Evolutionary conservation across 2,888 invertebrate genomes (phyloP).

Genomic region (Arge pagana): DNA sequence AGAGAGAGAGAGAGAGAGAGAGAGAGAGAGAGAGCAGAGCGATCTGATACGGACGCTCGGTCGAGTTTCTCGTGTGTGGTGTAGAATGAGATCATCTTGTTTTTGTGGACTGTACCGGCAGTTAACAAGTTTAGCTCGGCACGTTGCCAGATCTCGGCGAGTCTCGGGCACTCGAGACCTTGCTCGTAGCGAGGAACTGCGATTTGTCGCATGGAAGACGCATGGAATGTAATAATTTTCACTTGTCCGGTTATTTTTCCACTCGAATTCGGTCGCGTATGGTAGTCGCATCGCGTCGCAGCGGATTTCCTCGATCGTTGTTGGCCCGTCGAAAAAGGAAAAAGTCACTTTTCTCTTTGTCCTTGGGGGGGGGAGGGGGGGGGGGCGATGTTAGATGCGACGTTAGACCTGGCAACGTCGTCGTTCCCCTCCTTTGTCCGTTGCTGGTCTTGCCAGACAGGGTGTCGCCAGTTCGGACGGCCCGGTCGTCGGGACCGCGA

Average conservation of each 20-base stretch:
- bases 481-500: constrained; percentile 64
- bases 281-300: too few species aligned
- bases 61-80: constrained; percentile 31
- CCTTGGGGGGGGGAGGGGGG: constrained; percentile 45
- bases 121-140: constrained; percentile 56
- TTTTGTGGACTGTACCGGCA: constrained; percentile 57
- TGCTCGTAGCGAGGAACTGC: not conserved
- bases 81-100: constrained; percentile 57
- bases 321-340: too few species aligned
- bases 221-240: not conserved
- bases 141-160: constrained; percentile 48
- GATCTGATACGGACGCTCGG: constrained; percentile 9
- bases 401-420: constrained; percentile 38
- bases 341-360: constrained; percentile 43
- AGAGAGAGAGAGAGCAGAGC: constrained; percentile 5
- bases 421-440: constrained; percentile 57
- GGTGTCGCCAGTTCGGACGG: constrained; percentile 88
- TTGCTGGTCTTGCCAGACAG: constrained; percentile 85
- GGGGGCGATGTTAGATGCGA: constrained; percentile 43
- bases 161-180: constrained; percentile 36
- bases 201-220: not conserved
- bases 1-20: constrained; percentile 4
- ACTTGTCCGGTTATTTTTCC: not conserved
- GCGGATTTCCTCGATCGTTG: too few species aligned
- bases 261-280: constrained; percentile 41